A percentile compares a stretch with the other conserved stretches of the same genome.
These are phyloP conservation scores for Piaya cayana DNA, from an alignment of 2,113 vertebrate species.

Conservation along the genomic window DNA sequence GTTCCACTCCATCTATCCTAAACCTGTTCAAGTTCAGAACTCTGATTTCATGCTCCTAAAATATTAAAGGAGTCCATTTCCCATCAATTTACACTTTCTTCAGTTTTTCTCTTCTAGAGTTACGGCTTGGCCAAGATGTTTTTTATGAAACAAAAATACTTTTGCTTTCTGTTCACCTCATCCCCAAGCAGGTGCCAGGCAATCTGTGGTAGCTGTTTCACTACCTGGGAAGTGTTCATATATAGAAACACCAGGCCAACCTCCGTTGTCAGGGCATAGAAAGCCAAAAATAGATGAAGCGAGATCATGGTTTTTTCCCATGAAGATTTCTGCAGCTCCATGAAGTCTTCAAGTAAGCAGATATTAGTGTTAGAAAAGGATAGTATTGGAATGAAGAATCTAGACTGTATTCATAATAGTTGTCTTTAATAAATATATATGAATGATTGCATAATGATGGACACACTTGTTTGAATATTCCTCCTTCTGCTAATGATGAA, in stretches of 20 bases:
- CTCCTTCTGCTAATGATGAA: not conserved
- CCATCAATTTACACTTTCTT: not conserved
- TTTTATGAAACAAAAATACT: conserved; percentile 45
- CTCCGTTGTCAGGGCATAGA: not conserved
- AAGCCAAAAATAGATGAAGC: conserved; percentile 20
- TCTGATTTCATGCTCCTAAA: not conserved
- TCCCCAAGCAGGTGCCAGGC: conserved; percentile 31
- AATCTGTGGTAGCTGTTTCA: conserved; percentile 26
- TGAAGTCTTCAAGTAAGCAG: not conserved
- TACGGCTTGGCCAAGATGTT: not conserved
- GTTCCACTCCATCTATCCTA: not conserved
- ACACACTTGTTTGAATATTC: not conserved
- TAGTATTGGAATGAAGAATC: not conserved
- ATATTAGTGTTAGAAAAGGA: not conserved
- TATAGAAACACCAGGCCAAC: conserved; percentile 35
- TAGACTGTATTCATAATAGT: not conserved
- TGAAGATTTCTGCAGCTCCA: not conserved
- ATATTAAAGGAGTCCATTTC: not conserved
- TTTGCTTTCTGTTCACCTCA: conserved; percentile 23
- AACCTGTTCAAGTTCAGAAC: not conserved
- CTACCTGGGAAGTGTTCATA: conserved; percentile 35
- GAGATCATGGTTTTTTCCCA: conserved; percentile 19
- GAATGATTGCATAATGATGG: not conserved
- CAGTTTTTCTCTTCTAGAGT: not conserved
- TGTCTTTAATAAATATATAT: not conserved